These are phyloP conservation scores for Polydrusus pterygomalis DNA, from an alignment of 2,888 invertebrate species.

Conservation along the genomic window DNA sequence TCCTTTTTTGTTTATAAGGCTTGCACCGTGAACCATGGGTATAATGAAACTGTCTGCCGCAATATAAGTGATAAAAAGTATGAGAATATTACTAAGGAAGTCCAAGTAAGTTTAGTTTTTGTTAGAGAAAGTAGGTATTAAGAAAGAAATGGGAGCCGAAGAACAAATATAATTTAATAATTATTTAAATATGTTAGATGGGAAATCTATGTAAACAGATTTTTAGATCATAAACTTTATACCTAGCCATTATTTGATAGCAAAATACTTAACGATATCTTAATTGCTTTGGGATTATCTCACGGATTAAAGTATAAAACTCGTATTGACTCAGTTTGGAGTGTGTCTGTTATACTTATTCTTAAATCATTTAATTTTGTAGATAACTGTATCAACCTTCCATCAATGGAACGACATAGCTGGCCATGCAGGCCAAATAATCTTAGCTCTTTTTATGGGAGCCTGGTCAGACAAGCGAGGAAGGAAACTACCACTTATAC, in stretches of 20 bases:
- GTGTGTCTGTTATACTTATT: too few species aligned
- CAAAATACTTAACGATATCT: not conserved
- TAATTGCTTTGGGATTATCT: not conserved
- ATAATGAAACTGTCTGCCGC: slow-evolving; percentile 80
- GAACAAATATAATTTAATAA: too few species aligned
- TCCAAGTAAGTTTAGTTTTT: slow-evolving; percentile 74
- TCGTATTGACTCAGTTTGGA: too few species aligned
- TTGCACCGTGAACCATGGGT: slow-evolving; percentile 83
- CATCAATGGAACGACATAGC: slow-evolving; percentile 87
- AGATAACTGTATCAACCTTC: slow-evolving; percentile 84
- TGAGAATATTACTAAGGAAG: slow-evolving; percentile 77
- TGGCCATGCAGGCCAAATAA: slow-evolving; percentile 82
- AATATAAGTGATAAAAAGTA: slow-evolving; percentile 76
- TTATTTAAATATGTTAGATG: too few species aligned
- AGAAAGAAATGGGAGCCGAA: too few species aligned
- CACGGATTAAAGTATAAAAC: too few species aligned
- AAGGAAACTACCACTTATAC: slow-evolving; percentile 81
- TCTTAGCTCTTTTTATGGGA: slow-evolving; percentile 86
- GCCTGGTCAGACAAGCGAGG: slow-evolving; percentile 89
- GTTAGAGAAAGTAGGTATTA: too few species aligned
- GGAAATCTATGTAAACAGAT: not conserved
- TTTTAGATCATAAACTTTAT: not conserved
- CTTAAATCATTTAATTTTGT: too few species aligned
- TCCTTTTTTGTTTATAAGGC: slow-evolving; percentile 86
- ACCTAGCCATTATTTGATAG: too few species aligned